A percentile compares a stretch with the other conserved stretches of the same genome.
Conservation (phyloP, 1,140 invertebrate genomes). For the Macrocentrus cingulum region DNA sequence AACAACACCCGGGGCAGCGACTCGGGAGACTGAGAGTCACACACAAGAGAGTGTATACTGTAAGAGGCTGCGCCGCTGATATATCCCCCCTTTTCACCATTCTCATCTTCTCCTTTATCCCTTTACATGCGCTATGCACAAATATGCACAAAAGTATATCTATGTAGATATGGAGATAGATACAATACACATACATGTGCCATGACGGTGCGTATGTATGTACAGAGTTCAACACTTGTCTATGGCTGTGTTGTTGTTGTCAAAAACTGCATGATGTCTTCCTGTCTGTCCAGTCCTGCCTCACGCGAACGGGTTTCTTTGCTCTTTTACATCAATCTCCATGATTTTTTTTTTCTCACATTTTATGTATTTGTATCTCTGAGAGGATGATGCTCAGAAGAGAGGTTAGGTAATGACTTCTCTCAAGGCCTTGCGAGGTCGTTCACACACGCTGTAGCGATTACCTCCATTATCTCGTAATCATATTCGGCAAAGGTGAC, state of each 20-base stretch:
- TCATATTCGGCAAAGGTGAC: too few species aligned
- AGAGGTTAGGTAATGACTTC: neutral
- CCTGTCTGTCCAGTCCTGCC: constrained; percentile 12
- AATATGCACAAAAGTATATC: too few species aligned
- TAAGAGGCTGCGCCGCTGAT: neutral
- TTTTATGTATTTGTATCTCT: neutral
- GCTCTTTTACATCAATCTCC: constrained; percentile 9
- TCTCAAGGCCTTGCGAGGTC: neutral
- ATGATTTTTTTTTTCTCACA: neutral
- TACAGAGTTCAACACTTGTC: neutral
- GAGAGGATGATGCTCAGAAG: neutral
- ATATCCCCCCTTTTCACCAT: constrained; percentile 3
- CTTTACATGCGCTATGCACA: too few species aligned
- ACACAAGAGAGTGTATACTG: neutral
- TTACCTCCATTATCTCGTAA: too few species aligned
- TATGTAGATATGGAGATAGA: too few species aligned
- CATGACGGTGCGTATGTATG: neutral
- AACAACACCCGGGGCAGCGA: too few species aligned
- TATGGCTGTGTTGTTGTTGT: too few species aligned
- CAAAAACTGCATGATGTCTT: constrained; percentile 15
- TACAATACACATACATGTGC: too few species aligned
- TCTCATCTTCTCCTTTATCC: neutral
- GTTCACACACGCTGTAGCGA: neutral
- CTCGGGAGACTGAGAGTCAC: too few species aligned
- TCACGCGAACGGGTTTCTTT: constrained; percentile 19